phyloP scores from a whole-genome alignment of 2,797 vertebrate genomes.

The Xiphorhynchus erythropygius region DNA sequence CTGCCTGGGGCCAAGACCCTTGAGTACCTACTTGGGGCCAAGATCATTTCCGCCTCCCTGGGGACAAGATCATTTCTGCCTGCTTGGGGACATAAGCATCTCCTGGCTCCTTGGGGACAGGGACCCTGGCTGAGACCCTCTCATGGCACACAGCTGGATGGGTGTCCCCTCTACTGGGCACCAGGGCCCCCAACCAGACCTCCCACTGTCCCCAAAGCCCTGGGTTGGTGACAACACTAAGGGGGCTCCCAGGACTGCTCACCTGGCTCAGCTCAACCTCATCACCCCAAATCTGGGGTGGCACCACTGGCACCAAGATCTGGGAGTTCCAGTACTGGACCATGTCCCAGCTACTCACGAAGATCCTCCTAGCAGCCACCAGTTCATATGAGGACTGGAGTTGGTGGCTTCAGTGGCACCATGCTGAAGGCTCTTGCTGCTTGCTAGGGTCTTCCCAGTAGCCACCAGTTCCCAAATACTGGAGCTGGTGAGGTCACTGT shows the following conservation, averaged over 20 bases:
- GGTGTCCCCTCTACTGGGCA: fast-evolving
- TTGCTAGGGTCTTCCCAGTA: no score
- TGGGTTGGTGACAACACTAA: fast-evolving
- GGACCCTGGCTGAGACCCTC: neutral
- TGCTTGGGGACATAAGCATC: neutral
- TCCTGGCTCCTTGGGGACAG: neutral
- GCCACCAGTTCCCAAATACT: no score
- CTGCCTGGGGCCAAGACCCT: neutral
- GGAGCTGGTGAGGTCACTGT: no score
- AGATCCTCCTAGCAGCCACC: neutral
- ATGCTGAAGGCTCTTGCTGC: no score
- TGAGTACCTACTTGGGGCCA: neutral
- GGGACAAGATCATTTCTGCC: neutral
- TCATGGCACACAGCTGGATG: neutral
- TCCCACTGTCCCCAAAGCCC: neutral
- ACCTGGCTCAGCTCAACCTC: neutral
- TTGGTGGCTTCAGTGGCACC: neutral
- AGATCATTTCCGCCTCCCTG: neutral
- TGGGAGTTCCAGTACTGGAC: neutral
- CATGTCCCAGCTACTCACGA: neutral
- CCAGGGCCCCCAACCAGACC: fast-evolving
- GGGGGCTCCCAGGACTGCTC: neutral
- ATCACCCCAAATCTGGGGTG: neutral
- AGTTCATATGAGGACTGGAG: neutral
- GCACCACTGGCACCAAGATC: neutral